A percentile compares a stretch with the other conserved stretches of the same genome.
These are phyloP conservation scores for Tetramorium parvispinum DNA, from an alignment of 1,140 invertebrate genomes.

Conservation along the genomic window DNA sequence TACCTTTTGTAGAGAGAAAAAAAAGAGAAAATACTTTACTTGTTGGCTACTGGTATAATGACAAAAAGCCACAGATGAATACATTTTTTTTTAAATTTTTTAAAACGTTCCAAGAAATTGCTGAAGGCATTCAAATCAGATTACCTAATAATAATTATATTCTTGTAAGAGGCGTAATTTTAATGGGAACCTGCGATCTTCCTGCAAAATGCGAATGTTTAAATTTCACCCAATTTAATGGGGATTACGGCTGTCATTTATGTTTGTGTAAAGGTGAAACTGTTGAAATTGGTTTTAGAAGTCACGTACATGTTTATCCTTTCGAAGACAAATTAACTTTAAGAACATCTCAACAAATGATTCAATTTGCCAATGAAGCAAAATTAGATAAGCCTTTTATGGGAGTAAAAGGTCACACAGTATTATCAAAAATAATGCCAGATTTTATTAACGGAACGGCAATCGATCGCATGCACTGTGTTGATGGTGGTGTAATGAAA, in stretches of 20 bases:
- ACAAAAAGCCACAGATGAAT: too few species aligned
- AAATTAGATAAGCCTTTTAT: not conserved
- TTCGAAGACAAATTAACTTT: not conserved
- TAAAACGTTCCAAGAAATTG: too few species aligned
- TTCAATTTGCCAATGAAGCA: not conserved
- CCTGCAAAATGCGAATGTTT: conserved; percentile 4
- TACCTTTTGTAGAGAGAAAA: too few species aligned
- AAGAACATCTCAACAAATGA: not conserved
- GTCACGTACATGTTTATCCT: not conserved
- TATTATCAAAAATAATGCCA: not conserved
- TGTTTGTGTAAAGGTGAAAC: not conserved
- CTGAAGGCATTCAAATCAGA: too few species aligned
- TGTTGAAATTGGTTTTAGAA: not conserved
- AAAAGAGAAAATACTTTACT: too few species aligned
- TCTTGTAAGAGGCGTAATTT: not conserved
- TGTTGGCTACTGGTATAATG: too few species aligned
- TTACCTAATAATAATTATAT: too few species aligned
- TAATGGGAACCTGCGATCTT: conserved; percentile 7
- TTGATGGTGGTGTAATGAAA: not conserved
- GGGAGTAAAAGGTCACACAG: not conserved
- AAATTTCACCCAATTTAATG: not conserved
- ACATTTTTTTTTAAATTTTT: too few species aligned
- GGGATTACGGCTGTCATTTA: not conserved
- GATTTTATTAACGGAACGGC: not conserved
- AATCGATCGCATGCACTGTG: conserved; percentile 3